Evolutionary conservation across 2,888 invertebrate genomes (phyloP).

Genomic region (Lasioglossum villosulum): DNA sequence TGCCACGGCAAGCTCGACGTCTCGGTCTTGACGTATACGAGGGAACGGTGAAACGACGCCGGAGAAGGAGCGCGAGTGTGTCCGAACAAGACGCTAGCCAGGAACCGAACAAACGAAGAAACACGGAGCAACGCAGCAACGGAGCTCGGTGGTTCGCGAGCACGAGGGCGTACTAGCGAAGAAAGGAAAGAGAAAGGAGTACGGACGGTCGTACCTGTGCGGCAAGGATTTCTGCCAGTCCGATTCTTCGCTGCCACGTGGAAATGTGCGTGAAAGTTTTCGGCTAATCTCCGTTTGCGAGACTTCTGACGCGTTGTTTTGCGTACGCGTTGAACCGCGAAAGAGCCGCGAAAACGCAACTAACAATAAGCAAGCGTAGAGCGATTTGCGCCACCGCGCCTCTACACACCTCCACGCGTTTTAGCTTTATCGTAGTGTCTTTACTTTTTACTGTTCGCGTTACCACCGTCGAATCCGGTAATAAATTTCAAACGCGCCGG

Average conservation of each 20-base stretch:
- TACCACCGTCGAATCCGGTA: conserved; percentile 37
- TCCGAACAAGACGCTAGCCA: background rate
- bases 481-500: conserved; percentile 44
- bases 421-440: background rate
- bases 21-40: background rate
- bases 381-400: background rate
- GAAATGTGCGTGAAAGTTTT: conserved; percentile 17
- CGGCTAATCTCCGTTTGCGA: background rate
- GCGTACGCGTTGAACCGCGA: background rate
- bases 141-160: background rate
- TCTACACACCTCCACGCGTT: background rate
- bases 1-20: background rate
- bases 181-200: conserved; percentile 52
- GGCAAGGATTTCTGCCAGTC: conserved; percentile 65
- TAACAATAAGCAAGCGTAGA: too few species aligned
- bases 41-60: background rate
- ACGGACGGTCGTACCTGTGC: conserved; percentile 56
- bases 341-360: background rate
- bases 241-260: conserved; percentile 38
- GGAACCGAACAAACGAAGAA: background rate
- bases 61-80: background rate
- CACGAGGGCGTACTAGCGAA: conserved; percentile 7
- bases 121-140: background rate
- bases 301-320: background rate
- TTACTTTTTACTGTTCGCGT: background rate